Evolutionary conservation across 1,140 invertebrate species (phyloP).

Genomic region (Pinna nobilis): DNA sequence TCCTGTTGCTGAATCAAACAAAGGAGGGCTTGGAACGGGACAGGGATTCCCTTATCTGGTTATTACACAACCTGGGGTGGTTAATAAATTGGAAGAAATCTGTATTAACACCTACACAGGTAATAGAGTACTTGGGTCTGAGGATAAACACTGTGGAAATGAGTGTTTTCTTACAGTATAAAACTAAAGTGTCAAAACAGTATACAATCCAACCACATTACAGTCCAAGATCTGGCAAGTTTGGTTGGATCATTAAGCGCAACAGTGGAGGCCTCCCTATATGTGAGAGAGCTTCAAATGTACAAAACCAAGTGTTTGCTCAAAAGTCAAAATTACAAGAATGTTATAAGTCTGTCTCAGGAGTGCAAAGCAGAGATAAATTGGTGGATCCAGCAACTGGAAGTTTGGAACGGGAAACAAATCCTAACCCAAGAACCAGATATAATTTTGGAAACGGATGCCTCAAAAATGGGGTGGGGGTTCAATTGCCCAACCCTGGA

Average conservation of each 20-base stretch:
- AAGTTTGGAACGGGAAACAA: constrained; percentile 23
- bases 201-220: constrained; percentile 16
- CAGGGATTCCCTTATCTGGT: constrained; percentile 22
- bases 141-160: constrained; percentile 29
- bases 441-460: constrained; percentile 23
- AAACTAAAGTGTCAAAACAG: constrained; percentile 19
- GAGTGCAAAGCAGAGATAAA: constrained; percentile 14
- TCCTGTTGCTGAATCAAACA: constrained; percentile 28
- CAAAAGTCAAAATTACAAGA: constrained; percentile 3
- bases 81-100: constrained; percentile 36
- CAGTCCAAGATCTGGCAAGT: constrained; percentile 23
- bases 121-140: constrained; percentile 22
- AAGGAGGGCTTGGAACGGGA: constrained; percentile 11
- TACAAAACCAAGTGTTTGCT: constrained; percentile 21
- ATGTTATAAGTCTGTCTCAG: background rate
- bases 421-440: constrained; percentile 22
- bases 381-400: constrained; percentile 13
- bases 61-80: constrained; percentile 35
- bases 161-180: constrained; percentile 14
- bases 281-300: constrained; percentile 25
- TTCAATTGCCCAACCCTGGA: background rate
- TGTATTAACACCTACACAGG: constrained; percentile 11
- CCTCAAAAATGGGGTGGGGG: constrained; percentile 23
- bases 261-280: constrained; percentile 16
- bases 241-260: constrained; percentile 18